Conservation (phyloP, 2,113 vertebrate species). For the Galbula dea region DNA sequence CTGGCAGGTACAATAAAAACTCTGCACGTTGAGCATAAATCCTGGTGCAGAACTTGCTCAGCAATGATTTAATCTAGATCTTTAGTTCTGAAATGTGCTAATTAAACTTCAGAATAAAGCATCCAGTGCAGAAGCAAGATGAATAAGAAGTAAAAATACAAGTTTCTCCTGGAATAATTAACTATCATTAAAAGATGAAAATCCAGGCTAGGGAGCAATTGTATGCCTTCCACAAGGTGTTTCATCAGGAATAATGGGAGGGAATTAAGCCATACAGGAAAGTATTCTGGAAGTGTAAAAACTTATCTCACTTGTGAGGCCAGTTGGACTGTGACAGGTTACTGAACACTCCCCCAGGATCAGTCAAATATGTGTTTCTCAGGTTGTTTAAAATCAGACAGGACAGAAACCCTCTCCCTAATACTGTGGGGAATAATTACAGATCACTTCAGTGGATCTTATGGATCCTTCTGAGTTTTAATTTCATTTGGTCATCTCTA, state of each 20-base stretch:
- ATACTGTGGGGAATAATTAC: background rate
- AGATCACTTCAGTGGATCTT: background rate
- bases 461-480: background rate
- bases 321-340: background rate
- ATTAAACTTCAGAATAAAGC: constrained; percentile 40
- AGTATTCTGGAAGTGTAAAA: background rate
- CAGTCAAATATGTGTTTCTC: accelerated
- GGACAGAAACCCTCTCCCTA: background rate
- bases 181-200: constrained; percentile 1
- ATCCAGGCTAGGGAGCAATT: constrained; percentile 35
- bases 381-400: background rate
- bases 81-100: background rate
- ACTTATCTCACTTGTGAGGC: background rate
- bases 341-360: background rate
- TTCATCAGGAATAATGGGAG: constrained; percentile 7
- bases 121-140: background rate
- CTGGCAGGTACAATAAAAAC: background rate
- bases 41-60: background rate
- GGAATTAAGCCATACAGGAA: background rate
- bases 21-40: background rate
- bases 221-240: background rate
- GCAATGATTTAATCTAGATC: constrained; percentile 11
- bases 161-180: constrained; percentile 46
- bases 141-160: background rate
- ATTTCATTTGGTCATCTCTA: background rate